A percentile compares a stretch with the other conserved stretches of the same genome.
phyloP scores from a whole-genome alignment of 2,113 vertebrate genomes.

The Mus spicilegus region DNA sequence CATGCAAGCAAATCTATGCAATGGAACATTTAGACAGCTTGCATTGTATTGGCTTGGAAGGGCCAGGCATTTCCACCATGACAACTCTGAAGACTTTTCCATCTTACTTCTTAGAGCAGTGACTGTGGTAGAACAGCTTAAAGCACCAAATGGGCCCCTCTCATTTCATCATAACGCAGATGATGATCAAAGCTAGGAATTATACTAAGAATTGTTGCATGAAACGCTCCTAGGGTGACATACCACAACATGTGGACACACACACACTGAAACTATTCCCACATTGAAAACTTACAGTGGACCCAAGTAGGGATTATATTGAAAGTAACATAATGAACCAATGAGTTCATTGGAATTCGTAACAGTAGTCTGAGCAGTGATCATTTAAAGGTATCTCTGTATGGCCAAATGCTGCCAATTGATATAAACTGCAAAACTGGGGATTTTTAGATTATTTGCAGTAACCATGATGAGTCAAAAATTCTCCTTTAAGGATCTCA shows the following conservation, averaged over 20 bases:
- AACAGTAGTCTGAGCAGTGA: neutral
- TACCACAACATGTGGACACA: neutral
- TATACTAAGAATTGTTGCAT: neutral
- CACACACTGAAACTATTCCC: neutral
- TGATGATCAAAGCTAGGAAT: neutral
- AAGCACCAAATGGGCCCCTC: neutral
- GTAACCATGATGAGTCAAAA: neutral
- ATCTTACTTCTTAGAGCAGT: neutral
- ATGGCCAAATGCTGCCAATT: no score
- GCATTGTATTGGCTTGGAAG: fast-evolving
- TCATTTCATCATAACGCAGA: neutral
- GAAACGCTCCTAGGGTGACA: neutral
- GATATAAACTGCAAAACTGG: neutral
- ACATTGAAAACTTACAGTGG: neutral
- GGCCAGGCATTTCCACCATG: neutral
- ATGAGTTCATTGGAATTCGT: neutral
- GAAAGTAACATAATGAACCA: neutral
- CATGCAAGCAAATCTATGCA: neutral
- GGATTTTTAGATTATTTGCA: no score
- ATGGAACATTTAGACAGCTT: neutral
- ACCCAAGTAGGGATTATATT: neutral
- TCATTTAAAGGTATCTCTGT: neutral
- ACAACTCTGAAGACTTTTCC: neutral
- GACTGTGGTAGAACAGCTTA: neutral
- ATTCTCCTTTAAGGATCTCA: neutral